A percentile compares a stretch with the other conserved stretches of the same genome.
phyloP scores from a whole-genome alignment of 2,113 vertebrate genomes.

The Oreotrochilus melanogaster region DNA sequence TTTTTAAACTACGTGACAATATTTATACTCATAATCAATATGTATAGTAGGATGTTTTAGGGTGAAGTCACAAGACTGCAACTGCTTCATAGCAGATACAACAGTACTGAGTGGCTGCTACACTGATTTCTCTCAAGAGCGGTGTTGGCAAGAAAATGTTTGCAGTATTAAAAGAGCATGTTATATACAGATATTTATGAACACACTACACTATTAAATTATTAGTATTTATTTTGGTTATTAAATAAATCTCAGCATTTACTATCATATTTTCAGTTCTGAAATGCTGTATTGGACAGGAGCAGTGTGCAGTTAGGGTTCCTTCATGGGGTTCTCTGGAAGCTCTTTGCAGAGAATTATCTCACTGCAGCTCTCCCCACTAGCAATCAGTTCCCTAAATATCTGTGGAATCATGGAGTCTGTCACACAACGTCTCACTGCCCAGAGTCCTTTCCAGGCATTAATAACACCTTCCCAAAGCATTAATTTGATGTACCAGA shows the following conservation, averaged over 20 bases:
- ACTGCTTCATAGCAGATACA: background rate
- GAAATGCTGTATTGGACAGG: background rate
- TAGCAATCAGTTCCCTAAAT: background rate
- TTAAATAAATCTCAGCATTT: conserved; percentile 17
- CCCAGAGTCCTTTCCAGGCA: background rate
- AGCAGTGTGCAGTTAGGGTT: background rate
- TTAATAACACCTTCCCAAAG: background rate
- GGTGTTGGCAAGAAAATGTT: background rate
- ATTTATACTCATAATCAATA: conserved; percentile 53
- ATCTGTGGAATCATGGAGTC: background rate
- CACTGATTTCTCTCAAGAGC: background rate
- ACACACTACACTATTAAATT: background rate
- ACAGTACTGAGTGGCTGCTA: background rate
- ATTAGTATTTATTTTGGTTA: conserved; percentile 40
- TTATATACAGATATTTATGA: conserved; percentile 16
- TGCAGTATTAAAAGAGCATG: background rate
- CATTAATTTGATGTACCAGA: background rate
- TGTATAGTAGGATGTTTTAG: background rate
- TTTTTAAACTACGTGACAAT: background rate
- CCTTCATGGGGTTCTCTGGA: background rate
- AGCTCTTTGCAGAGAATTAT: background rate
- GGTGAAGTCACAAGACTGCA: background rate
- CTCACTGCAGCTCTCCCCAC: background rate
- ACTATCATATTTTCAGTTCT: background rate
- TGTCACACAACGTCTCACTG: background rate